These are phyloP conservation scores for Euclidia mi DNA, from an alignment of 2,888 invertebrate genomes.

Conservation along the genomic window DNA sequence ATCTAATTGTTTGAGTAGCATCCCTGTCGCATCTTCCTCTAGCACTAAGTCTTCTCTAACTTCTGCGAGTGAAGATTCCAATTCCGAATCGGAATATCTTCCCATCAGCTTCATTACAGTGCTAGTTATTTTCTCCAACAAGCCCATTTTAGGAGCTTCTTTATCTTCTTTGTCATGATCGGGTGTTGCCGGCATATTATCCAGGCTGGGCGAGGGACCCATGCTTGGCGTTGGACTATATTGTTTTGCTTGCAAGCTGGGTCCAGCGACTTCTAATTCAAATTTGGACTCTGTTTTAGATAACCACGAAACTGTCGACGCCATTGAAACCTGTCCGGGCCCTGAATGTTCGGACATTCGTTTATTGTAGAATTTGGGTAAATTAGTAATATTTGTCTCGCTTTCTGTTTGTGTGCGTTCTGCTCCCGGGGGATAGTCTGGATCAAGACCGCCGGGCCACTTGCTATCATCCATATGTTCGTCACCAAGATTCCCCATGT, in stretches of 20 bases:
- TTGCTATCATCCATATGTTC: conserved; percentile 10
- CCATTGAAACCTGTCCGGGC: conserved; percentile 4
- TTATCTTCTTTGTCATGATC: not conserved
- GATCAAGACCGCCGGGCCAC: conserved; percentile 35
- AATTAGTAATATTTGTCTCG: conserved; percentile 2
- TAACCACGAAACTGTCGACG: conserved; percentile 1
- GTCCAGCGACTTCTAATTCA: not conserved
- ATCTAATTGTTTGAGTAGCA: conserved; percentile 48
- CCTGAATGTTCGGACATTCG: conserved; percentile 6
- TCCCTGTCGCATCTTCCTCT: conserved; percentile 53
- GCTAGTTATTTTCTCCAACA: conserved; percentile 26
- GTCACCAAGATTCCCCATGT: conserved; percentile 36
- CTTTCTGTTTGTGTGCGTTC: not conserved
- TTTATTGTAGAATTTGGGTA: conserved; percentile 10
- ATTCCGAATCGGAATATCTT: conserved; percentile 29
- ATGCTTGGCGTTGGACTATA: not conserved
- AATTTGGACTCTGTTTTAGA: conserved; percentile 2
- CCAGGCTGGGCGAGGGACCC: not conserved
- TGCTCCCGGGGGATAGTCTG: not conserved
- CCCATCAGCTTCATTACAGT: conserved; percentile 47
- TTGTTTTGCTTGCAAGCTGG: not conserved
- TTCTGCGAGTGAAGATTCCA: not conserved
- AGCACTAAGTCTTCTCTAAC: conserved; percentile 44
- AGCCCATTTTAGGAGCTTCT: conserved; percentile 1
- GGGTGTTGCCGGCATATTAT: not conserved